Evolutionary conservation across 2,888 invertebrate species (phyloP), one percentile per base, ranked within the genome.

Genomic region (Aethes cnicana): DNA sequence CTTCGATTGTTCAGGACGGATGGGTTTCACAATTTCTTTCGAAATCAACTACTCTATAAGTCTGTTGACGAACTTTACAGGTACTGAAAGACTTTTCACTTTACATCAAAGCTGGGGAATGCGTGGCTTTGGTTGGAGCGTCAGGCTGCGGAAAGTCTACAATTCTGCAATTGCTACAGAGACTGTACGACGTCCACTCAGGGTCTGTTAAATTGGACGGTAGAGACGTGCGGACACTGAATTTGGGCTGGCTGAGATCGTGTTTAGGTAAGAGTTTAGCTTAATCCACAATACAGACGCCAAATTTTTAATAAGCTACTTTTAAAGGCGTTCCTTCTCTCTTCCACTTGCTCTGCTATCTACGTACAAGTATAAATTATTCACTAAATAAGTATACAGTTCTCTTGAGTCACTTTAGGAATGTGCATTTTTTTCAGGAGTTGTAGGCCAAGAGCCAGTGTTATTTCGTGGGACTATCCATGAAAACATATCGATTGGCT

Each of bases 371-470:
- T n/a, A n/a, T n/a, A n/a, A n/a, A n/a, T n/a, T n/a, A n/a, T n/a
- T n/a, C n/a, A n/a, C n/a, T n/a, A n/a, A n/a, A n/a, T n/a, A n/a
- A n/a, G n/a, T n/a, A n/a, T n/a, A n/a, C n/a, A n/a, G n/a, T n/a
- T n/a, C n/a, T n/a, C n/a, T n/a, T n/a, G n/a, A n/a, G n/a, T n/a
- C n/a, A n/a, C n/a, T n/a, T n/a, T n/a, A n/a, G n/a, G n/a, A n/a
- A n/a, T n/a, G n/a, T n/a, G n/a, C n/a, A n/a, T n/a, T n/a, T n/a
- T 53, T 61, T 59, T 8, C 61, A 90, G 90, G 96, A 23, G 92
- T 97, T 6, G 97, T 97, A 9, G 95, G 96, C 1, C 97, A 97
- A 81, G 97, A 97, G 63, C 97, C 96, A 0, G 93, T 95, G 0
- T 86, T 97, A 3, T 97, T 97, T 81, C 94, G 94, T 55, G 93